Conservation (phyloP, 2,113 vertebrate genomes). For the Amphiprion percula region DNA sequence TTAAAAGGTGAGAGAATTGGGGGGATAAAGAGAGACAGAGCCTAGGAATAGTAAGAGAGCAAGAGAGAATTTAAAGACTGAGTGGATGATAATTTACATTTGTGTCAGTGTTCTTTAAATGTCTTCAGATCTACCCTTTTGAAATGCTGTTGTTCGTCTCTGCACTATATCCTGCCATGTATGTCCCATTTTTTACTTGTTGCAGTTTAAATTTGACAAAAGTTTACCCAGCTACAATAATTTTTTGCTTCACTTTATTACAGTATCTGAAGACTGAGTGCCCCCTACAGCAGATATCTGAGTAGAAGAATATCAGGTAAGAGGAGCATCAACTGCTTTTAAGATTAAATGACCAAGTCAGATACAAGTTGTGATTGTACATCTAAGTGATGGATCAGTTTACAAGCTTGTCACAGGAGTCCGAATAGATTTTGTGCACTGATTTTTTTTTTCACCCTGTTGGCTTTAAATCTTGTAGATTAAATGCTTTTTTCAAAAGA, state of each 20-base stretch:
- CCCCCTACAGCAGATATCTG: conserved; percentile 45
- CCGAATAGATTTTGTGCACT: background rate
- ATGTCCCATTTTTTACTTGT: conserved; percentile 28
- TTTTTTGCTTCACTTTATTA: conserved; percentile 19
- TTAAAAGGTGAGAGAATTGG: conserved; percentile 43
- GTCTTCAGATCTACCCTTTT: background rate
- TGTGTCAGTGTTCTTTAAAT: conserved; percentile 2
- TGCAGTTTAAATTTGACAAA: conserved; percentile 18
- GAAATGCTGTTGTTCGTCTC: conserved; percentile 17
- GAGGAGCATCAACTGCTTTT: conserved; percentile 27
- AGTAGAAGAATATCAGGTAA: conserved; percentile 67
- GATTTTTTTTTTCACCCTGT: background rate
- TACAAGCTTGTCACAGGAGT: background rate
- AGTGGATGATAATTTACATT: conserved; percentile 25
- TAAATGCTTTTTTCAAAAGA: background rate
- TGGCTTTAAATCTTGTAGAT: background rate
- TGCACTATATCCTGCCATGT: background rate
- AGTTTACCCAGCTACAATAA: background rate
- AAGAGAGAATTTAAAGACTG: conserved; percentile 19
- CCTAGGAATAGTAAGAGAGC: conserved; percentile 26
- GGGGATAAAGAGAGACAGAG: conserved; percentile 38
- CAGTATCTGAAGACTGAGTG: conserved; percentile 48
- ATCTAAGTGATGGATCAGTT: background rate
- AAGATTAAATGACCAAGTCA: conserved; percentile 1
- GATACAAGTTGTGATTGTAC: background rate